phyloP scores from a whole-genome alignment of 2,113 vertebrate species.

The Mormoops blainvillei region DNA sequence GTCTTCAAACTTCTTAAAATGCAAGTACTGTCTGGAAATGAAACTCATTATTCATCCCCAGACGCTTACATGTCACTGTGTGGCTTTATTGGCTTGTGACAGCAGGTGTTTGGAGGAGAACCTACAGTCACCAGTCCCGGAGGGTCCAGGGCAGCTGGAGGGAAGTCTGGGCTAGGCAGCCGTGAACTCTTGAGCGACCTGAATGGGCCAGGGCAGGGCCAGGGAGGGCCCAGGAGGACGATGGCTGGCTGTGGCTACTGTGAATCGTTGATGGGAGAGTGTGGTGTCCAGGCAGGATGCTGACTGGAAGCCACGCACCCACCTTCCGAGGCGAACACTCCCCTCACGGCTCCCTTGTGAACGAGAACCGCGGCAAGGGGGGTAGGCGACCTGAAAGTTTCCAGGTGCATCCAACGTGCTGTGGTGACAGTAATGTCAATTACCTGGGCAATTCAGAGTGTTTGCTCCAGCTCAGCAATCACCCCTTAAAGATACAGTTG shows the following conservation, averaged over 20 bases:
- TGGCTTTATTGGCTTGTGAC: neutral
- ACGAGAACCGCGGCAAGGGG: neutral
- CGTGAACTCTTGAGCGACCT: neutral
- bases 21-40: neutral
- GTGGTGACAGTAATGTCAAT: too few relatives aligned
- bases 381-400: constrained; percentile 34
- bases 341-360: too few relatives aligned
- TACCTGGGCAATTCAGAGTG: too few relatives aligned
- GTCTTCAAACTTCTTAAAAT: neutral
- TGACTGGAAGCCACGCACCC: too few relatives aligned
- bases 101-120: neutral
- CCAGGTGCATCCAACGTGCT: neutral
- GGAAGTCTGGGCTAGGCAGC: neutral
- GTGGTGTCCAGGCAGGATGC: too few relatives aligned
- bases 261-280: too few relatives aligned
- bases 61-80: neutral
- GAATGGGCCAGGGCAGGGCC: too few relatives aligned
- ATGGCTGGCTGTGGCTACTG: neutral
- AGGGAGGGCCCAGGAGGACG: neutral
- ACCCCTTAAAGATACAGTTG: neutral
- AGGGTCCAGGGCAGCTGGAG: neutral
- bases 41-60: neutral
- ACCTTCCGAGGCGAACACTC: too few relatives aligned
- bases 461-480: neutral
- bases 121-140: neutral